Percentiles rank a stretch among this genome's conserved stretches.
Conservation (phyloP, 2,888 invertebrate species). For the Leucophenga montana region DNA sequence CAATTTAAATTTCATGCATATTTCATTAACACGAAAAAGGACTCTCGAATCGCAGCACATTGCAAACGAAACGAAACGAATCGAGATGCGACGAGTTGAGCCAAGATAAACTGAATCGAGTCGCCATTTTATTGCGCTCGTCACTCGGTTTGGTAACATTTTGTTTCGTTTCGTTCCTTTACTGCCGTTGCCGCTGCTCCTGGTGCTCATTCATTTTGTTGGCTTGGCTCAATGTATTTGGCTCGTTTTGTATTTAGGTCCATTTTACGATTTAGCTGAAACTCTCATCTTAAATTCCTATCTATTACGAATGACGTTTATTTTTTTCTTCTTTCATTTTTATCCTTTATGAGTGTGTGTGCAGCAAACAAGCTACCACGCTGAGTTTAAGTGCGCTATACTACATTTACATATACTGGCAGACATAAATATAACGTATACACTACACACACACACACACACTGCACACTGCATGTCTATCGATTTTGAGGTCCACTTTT, state of each 20-base stretch:
- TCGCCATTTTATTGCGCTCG: conserved; percentile 18
- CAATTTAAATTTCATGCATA: conserved; percentile 71
- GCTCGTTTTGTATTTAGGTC: conserved; percentile 22
- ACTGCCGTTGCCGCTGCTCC: background rate
- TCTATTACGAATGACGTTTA: conserved; percentile 42
- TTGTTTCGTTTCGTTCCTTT: too few relatives aligned
- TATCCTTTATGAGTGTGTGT: background rate
- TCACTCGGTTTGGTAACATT: background rate
- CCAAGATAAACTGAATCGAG: background rate
- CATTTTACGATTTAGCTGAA: conserved; percentile 19
- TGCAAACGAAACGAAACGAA: conserved; percentile 14
- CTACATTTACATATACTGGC: background rate
- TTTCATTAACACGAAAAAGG: conserved; percentile 63
- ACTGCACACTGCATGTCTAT: conserved; percentile 44
- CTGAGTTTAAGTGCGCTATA: conserved; percentile 26
- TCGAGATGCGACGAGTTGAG: background rate
- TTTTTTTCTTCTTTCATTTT: too few relatives aligned
- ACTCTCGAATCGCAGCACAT: conserved; percentile 38
- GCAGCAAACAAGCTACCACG: background rate
- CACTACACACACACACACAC: background rate
- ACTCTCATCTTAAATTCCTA: conserved; percentile 59
- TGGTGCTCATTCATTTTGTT: conserved; percentile 2
- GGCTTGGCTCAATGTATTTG: background rate
- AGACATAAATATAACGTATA: background rate
- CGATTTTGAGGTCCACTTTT: conserved; percentile 54